Percentiles rank a stretch among this genome's conserved stretches.
Conservation (phyloP, 2,797 vertebrate genomes). For the Acipenser transmontanus region DNA sequence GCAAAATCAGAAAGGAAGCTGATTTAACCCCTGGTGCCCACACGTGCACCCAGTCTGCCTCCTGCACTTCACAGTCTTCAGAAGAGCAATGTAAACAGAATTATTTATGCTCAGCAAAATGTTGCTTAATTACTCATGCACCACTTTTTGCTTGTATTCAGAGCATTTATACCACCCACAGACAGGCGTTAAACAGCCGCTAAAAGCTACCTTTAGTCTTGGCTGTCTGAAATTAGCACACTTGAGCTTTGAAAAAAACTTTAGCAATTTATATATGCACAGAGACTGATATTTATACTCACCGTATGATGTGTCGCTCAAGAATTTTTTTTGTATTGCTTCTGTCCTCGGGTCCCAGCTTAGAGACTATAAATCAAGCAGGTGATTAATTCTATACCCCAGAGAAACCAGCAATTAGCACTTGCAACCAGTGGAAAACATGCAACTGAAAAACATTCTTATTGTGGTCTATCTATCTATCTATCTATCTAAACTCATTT, state of each 20-base stretch:
- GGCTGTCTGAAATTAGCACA: conserved; percentile 97
- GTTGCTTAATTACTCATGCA: conserved; percentile 99
- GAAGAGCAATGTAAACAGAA: conserved; percentile 95
- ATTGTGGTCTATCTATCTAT: conserved; percentile 43
- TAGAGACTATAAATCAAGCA: conserved; percentile 86
- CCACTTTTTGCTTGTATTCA: conserved; percentile 81
- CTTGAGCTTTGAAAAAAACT: conserved; percentile 89
- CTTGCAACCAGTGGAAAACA: conserved; percentile 74
- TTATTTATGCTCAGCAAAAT: conserved; percentile 99
- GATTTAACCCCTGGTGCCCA: conserved; percentile 75
- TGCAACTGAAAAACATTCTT: conserved; percentile 70
- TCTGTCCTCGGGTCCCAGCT: conserved; percentile 87
- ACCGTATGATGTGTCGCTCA: conserved; percentile 79
- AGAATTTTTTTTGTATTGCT: conserved; percentile 94
- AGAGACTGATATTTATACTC: conserved; percentile 97
- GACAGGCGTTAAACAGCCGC: conserved; percentile 95
- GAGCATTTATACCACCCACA: conserved; percentile 89
- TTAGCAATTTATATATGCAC: conserved; percentile 98
- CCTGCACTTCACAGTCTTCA: conserved; percentile 71
- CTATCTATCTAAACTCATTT: conserved; percentile 42
- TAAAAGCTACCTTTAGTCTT: conserved; percentile 88
- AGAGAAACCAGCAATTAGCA: conserved; percentile 83
- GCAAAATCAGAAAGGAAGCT: conserved; percentile 42
- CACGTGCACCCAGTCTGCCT: conserved; percentile 62
- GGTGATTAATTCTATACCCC: conserved; percentile 98